Conservation (phyloP, 2,888 invertebrate genomes). For the Agrilus biguttatus region DNA sequence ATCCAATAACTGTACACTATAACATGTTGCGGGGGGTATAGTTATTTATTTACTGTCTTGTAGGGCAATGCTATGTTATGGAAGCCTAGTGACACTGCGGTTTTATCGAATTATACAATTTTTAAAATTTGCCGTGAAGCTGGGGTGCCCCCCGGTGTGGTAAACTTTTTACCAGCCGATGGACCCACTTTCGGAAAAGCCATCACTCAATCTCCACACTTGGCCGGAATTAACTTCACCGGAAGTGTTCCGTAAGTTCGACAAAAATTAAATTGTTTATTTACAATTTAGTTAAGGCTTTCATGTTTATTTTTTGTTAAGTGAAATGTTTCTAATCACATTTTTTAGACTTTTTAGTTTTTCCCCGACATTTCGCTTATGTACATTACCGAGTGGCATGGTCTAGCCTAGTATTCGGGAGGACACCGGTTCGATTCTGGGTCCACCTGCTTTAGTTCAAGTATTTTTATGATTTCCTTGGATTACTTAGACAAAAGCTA, state of each 20-base stretch:
- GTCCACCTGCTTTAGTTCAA: too few species aligned
- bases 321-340: too few species aligned
- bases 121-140: constrained; percentile 91
- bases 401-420: too few species aligned
- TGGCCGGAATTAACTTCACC: constrained; percentile 95
- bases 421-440: too few species aligned
- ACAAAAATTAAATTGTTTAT: neutral
- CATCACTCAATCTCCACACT: constrained; percentile 68
- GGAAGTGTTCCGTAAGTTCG: constrained; percentile 80
- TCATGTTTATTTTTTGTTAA: constrained; percentile 1
- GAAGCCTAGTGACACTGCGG: constrained; percentile 97
- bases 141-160: constrained; percentile 89
- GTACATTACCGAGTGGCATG: too few species aligned
- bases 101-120: constrained; percentile 89
- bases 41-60: constrained; percentile 2
- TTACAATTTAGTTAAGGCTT: neutral
- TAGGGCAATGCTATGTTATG: constrained; percentile 93
- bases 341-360: too few species aligned
- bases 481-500: too few species aligned
- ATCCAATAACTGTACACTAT: neutral
- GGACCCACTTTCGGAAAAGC: constrained; percentile 91
- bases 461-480: too few species aligned
- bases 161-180: constrained; percentile 93
- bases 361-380: too few species aligned
- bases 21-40: too few species aligned